phyloP scores from a whole-genome alignment of 1,140 invertebrate species.

The Atta colombica region DNA sequence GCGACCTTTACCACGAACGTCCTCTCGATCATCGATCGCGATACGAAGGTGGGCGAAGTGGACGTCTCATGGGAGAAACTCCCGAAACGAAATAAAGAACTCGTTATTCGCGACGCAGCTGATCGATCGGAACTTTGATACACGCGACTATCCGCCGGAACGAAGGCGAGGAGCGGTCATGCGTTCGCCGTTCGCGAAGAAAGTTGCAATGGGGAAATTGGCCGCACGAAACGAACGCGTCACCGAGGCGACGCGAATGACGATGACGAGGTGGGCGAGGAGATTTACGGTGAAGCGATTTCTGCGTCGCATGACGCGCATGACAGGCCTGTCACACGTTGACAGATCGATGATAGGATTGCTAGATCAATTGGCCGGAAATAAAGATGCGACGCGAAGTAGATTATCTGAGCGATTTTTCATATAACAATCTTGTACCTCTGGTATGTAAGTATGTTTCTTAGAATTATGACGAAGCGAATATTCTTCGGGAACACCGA shows the following conservation, averaged over 20 bases:
- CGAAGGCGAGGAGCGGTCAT: conserved; percentile 53
- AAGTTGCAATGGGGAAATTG: conserved; percentile 78
- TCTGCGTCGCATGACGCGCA: conserved; percentile 58
- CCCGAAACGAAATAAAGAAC: neutral
- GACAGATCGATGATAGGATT: neutral
- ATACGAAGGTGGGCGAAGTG: neutral
- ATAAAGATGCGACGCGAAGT: neutral
- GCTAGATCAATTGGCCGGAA: conserved; percentile 24
- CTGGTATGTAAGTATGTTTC: neutral
- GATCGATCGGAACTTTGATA: conserved; percentile 51
- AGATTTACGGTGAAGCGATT: conserved; percentile 65
- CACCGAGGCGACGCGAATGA: conserved; percentile 38
- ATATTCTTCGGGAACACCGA: neutral
- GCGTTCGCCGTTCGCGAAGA: conserved; percentile 64
- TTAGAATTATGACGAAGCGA: neutral
- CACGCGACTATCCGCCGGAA: conserved; percentile 57
- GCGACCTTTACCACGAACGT: conserved; percentile 49
- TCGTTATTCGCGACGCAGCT: neutral
- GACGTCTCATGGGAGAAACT: neutral
- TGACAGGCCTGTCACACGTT: neutral
- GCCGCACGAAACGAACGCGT: conserved; percentile 56
- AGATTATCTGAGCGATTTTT: conserved; percentile 15
- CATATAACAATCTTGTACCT: no score
- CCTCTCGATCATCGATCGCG: conserved; percentile 51
- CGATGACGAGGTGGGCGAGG: conserved; percentile 58